phyloP scores from a whole-genome alignment of 2,113 vertebrate species.

The Circaetus gallicus region DNA sequence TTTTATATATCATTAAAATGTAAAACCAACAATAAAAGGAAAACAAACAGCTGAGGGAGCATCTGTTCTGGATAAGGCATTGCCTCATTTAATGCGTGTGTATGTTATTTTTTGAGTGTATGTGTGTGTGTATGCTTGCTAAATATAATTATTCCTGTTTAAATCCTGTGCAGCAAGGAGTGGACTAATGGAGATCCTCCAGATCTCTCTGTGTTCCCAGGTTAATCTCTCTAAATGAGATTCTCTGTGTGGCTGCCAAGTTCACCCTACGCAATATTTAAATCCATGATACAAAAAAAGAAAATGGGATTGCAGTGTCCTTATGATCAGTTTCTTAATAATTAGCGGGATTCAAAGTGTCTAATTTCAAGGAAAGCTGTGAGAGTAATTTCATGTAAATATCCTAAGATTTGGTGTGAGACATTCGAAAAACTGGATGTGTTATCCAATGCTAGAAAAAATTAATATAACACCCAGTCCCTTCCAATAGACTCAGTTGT shows the following conservation, averaged over 20 bases:
- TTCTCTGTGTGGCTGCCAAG: slow-evolving; percentile 26
- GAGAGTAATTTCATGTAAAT: background rate
- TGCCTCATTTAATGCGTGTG: background rate
- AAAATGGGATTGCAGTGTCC: background rate
- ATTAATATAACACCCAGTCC: background rate
- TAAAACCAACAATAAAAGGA: slow-evolving; percentile 55
- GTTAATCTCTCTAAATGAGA: slow-evolving; percentile 63
- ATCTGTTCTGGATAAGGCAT: slow-evolving; percentile 27
- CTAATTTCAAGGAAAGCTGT: background rate
- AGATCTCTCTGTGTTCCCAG: background rate
- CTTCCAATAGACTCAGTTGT: background rate
- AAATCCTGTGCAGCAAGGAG: background rate
- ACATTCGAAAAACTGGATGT: background rate
- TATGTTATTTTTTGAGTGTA: background rate
- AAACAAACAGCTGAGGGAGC: slow-evolving; percentile 34
- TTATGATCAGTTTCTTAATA: background rate
- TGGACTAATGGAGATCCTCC: background rate
- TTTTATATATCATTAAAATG: slow-evolving; percentile 44
- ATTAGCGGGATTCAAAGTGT: background rate
- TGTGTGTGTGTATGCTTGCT: background rate
- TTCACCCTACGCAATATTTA: slow-evolving; percentile 5
- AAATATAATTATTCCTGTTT: slow-evolving; percentile 3
- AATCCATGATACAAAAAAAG: slow-evolving; percentile 17
- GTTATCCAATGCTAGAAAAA: background rate
- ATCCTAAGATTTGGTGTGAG: background rate